These are phyloP conservation scores for Drosophila longiperda DNA, from an alignment of 2,888 invertebrate species.

Conservation along the genomic window DNA sequence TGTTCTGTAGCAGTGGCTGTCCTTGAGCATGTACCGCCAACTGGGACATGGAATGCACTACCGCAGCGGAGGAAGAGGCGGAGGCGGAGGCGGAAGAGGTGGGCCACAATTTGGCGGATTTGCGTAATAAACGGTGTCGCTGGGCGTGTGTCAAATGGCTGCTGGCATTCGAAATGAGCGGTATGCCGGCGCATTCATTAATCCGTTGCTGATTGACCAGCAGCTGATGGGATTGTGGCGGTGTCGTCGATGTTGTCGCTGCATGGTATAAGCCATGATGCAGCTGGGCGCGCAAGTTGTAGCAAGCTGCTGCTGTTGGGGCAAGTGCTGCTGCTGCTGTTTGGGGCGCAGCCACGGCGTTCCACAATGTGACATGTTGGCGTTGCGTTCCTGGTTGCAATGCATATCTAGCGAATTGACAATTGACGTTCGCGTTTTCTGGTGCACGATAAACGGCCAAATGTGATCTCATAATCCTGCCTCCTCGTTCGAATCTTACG, in stretches of 20 bases:
- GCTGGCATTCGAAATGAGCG: slow-evolving; percentile 92
- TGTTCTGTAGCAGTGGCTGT: slow-evolving; percentile 89
- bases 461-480: slow-evolving; percentile 82
- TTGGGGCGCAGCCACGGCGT: slow-evolving; percentile 19
- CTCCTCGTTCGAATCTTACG: slow-evolving; percentile 44
- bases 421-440: slow-evolving; percentile 64
- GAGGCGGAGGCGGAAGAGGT: slow-evolving; percentile 17
- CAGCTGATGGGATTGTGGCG: slow-evolving; percentile 30
- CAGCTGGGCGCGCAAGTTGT: slow-evolving; percentile 55
- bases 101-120: slow-evolving; percentile 54
- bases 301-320: slow-evolving; percentile 34
- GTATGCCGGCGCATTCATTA: slow-evolving; percentile 92
- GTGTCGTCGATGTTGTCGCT: slow-evolving; percentile 14
- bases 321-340: slow-evolving; percentile 19
- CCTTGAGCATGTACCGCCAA: slow-evolving; percentile 94
- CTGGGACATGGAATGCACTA: slow-evolving; percentile 86
- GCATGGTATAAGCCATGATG: slow-evolving; percentile 56
- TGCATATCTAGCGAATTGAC: slow-evolving; percentile 67
- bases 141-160: slow-evolving; percentile 83
- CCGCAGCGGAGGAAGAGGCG: neutral
- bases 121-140: slow-evolving; percentile 84
- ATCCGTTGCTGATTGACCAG: slow-evolving; percentile 82
- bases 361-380: slow-evolving; percentile 31
- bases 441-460: slow-evolving; percentile 74
- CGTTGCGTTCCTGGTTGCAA: slow-evolving; percentile 24